Conservation (phyloP, 2,797 vertebrate genomes). For the Champsocephalus esox region DNA sequence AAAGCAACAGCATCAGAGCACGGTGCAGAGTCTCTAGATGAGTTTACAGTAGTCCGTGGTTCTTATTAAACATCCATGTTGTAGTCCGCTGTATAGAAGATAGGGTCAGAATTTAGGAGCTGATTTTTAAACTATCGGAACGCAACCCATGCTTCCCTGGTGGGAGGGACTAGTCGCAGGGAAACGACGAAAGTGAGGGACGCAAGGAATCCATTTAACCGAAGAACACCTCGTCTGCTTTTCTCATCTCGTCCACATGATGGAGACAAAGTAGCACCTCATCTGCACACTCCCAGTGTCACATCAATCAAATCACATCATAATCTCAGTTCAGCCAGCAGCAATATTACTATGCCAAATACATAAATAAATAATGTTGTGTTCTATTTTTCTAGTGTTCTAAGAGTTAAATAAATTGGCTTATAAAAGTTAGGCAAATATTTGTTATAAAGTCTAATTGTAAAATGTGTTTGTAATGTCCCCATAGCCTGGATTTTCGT, state of each 20-base stretch:
- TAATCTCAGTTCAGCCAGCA: neutral
- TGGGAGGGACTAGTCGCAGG: too few species aligned
- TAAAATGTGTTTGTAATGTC: neutral
- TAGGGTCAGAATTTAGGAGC: too few species aligned
- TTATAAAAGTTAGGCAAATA: neutral
- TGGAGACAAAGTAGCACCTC: slow-evolving; percentile 38
- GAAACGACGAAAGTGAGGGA: too few species aligned
- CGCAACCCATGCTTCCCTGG: too few species aligned
- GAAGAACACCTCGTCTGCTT: neutral
- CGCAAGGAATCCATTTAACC: too few species aligned
- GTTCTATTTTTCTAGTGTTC: neutral
- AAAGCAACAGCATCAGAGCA: too few species aligned
- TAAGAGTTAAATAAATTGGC: neutral
- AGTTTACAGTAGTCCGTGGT: too few species aligned
- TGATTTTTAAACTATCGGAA: too few species aligned
- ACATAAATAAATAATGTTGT: neutral
- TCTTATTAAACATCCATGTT: too few species aligned
- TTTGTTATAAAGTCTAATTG: neutral
- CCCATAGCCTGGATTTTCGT: too few species aligned
- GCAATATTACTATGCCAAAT: neutral
- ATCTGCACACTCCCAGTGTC: neutral
- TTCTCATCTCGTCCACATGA: slow-evolving; percentile 21
- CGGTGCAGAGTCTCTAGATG: too few species aligned
- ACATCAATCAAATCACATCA: neutral
- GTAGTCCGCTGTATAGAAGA: too few species aligned